Conservation (phyloP, 2,797 vertebrate genomes). For the Malurus splendens region DNA sequence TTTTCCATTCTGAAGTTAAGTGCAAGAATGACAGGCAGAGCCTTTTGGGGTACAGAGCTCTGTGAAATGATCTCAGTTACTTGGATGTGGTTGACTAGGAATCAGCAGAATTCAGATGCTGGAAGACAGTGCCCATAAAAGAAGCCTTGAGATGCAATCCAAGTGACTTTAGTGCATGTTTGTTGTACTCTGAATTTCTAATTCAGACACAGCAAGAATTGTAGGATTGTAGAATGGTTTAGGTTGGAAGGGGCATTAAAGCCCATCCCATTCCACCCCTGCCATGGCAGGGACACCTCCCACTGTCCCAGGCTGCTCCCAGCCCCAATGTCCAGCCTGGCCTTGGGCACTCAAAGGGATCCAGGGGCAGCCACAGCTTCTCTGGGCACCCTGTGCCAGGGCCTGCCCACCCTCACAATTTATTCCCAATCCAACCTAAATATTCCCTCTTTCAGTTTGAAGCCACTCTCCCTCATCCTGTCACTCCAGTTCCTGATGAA, state of each 20-base stretch:
- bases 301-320: background rate
- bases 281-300: background rate
- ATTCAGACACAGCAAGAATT: background rate
- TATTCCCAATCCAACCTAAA: accelerated
- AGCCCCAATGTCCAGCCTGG: background rate
- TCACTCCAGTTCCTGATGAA: background rate
- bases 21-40: background rate
- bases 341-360: background rate
- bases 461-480: background rate
- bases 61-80: background rate
- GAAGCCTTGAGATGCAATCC: background rate
- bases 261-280: accelerated
- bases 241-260: background rate
- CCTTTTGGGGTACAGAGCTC: background rate
- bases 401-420: accelerated
- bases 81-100: background rate
- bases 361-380: background rate
- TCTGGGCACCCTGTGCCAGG: background rate
- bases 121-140: background rate
- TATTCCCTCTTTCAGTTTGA: accelerated
- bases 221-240: background rate
- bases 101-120: background rate
- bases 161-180: background rate
- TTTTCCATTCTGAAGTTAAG: background rate
- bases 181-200: background rate